phyloP scores from a whole-genome alignment of 2,797 vertebrate species.

The Phaenicophaeus curvirostris region DNA sequence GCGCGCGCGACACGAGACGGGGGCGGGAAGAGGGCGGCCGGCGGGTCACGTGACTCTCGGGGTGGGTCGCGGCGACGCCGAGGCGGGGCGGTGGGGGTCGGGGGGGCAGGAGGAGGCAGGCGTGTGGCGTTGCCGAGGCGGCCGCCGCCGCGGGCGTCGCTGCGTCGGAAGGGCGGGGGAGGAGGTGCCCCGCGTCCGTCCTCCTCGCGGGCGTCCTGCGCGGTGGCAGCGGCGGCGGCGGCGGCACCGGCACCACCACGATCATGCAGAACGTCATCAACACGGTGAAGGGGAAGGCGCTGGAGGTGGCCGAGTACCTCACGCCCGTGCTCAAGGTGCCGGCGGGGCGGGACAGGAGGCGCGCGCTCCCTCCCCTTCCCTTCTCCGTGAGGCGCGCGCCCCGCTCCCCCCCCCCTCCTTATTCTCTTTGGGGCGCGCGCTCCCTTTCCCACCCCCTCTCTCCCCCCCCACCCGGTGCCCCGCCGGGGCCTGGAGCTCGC shows the following conservation, averaged over 20 bases:
- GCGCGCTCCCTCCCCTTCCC: no score
- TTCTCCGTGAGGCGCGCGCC: no score
- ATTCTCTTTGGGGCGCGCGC: no score
- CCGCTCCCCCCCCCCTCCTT: no score
- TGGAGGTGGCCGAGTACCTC: constrained; percentile 92
- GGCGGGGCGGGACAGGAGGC: no score
- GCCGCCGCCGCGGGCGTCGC: not conserved
- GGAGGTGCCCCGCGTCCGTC: not conserved
- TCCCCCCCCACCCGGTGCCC: no score
- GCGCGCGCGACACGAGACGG: constrained; percentile 43
- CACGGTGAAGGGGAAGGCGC: constrained; percentile 91
- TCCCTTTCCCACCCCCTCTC: no score
- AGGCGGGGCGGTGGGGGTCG: no score
- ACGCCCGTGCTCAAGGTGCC: constrained; percentile 90
- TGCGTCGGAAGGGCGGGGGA: not conserved
- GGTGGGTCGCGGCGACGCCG: no score
- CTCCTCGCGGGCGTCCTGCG: not conserved
- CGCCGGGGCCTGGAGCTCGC: no score
- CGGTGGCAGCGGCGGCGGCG: constrained; percentile 42
- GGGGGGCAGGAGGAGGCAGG: not conserved
- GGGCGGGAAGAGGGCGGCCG: no score
- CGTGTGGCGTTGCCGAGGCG: not conserved
- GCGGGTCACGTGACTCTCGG: no score
- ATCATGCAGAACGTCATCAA: constrained; percentile 94
- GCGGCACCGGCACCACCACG: not conserved